Percentiles rank a stretch among this genome's conserved stretches.
Conservation (phyloP, 2,888 invertebrate genomes). For the Leucozona laternaria region DNA sequence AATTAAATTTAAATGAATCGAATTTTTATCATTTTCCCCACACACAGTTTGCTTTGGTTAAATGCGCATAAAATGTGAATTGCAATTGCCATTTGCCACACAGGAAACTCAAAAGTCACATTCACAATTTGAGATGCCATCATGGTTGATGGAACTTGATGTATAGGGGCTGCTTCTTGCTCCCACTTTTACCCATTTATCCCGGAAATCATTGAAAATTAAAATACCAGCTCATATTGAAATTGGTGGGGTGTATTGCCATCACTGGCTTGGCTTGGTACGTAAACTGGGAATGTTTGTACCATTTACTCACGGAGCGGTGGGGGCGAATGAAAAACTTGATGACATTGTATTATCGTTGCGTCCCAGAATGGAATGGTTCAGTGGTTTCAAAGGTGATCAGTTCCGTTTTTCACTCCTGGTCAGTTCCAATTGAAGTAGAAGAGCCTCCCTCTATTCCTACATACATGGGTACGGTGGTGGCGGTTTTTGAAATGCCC, state of each 20-base stretch:
- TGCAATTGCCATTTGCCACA: slow-evolving; percentile 26
- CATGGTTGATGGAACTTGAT: slow-evolving; percentile 27
- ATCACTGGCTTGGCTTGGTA: background rate
- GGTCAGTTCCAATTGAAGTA: background rate
- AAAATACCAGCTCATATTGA: background rate
- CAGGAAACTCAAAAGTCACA: slow-evolving; percentile 34
- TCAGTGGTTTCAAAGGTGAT: slow-evolving; percentile 62
- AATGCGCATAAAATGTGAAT: slow-evolving; percentile 51
- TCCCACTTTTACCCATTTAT: background rate
- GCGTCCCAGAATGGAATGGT: slow-evolving; percentile 52
- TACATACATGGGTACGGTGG: background rate
- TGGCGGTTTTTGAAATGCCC: background rate
- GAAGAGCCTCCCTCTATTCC: background rate
- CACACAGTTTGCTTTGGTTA: slow-evolving; percentile 33
- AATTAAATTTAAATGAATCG: slow-evolving; percentile 38
- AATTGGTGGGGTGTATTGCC: background rate
- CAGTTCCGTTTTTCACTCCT: slow-evolving; percentile 44
- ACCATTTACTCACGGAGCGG: background rate
- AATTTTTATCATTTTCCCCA: slow-evolving; percentile 16
- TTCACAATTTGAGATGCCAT: slow-evolving; percentile 24
- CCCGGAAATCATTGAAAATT: slow-evolving; percentile 4
- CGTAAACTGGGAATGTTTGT: background rate
- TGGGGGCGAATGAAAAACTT: slow-evolving; percentile 3
- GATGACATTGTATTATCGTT: slow-evolving; percentile 57
- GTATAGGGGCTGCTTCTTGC: background rate